Evolutionary conservation across 2,113 vertebrate genomes (phyloP).

Genomic region (Illadopsis cleaveri): DNA sequence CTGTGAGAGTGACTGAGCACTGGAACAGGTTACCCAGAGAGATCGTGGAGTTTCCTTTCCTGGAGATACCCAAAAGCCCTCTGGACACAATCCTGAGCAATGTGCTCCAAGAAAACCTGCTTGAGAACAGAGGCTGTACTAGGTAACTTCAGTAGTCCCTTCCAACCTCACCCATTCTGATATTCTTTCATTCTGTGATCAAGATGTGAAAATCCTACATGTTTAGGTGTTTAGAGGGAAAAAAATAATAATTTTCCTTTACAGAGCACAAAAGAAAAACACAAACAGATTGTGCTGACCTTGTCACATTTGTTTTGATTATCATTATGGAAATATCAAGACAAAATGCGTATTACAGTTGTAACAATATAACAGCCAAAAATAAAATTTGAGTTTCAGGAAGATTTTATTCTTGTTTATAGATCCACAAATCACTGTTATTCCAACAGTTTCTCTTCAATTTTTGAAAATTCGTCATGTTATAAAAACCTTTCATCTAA

Average conservation of each 20-base stretch:
- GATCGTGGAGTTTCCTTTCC: background rate
- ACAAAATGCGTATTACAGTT: rapidly evolving
- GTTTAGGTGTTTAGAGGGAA: background rate
- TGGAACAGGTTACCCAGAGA: background rate
- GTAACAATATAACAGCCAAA: background rate
- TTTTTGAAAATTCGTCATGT: background rate
- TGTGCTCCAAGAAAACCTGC: background rate
- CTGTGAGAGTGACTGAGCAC: background rate
- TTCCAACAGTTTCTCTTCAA: background rate
- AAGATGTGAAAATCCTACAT: background rate
- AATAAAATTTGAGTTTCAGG: background rate
- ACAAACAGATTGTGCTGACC: background rate
- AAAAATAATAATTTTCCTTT: background rate
- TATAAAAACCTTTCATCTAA: background rate
- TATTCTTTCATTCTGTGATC: background rate
- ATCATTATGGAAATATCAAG: background rate
- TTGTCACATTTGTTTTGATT: background rate
- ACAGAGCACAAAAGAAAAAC: background rate
- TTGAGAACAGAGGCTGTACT: background rate
- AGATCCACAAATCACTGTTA: background rate
- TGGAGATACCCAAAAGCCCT: background rate
- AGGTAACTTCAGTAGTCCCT: background rate
- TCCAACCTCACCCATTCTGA: background rate
- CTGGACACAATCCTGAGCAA: background rate
- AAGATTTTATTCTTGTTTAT: background rate